phyloP scores from a whole-genome alignment of 1,140 invertebrate species.

The Onthophagus taurus region DNA sequence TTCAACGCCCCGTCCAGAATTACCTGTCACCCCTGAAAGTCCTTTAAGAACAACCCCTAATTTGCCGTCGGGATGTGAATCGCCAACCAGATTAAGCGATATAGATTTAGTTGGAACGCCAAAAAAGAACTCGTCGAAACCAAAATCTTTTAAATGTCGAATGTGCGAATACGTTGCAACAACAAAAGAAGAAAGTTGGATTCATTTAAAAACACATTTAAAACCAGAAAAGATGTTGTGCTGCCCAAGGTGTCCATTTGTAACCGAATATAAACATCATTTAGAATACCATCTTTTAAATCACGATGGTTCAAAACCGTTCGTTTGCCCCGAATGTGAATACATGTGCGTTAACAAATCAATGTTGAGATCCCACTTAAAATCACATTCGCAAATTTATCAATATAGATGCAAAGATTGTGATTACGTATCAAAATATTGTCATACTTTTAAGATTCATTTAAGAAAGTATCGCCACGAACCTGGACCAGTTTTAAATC shows the following conservation, averaged over 20 bases:
- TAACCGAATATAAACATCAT: conserved; percentile 98
- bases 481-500: conserved; percentile 75
- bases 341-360: conserved; percentile 98
- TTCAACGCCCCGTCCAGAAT: too few relatives aligned
- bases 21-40: too few relatives aligned
- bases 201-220: conserved; percentile 84
- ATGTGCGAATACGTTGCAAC: conserved; percentile 76
- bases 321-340: conserved; percentile 84
- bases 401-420: conserved; percentile 94
- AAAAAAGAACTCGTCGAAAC: conserved; percentile 68
- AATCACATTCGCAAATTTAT: conserved; percentile 95
- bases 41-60: too few relatives aligned
- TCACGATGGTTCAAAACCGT: conserved; percentile 93
- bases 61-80: too few relatives aligned
- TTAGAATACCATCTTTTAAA: conserved; percentile 95
- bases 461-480: conserved; percentile 84
- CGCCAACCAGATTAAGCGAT: too few relatives aligned
- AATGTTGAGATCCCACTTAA: conserved; percentile 98
- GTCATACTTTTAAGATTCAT: conserved; percentile 94
- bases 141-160: conserved; percentile 87
- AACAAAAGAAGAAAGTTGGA: conserved; percentile 90
- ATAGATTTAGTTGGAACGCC: too few relatives aligned
- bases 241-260: conserved; percentile 90
- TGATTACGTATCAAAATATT: conserved; percentile 97
- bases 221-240: conserved; percentile 84